phyloP scores from a whole-genome alignment of 2,113 vertebrate genomes.

The Perccottus glenii region DNA sequence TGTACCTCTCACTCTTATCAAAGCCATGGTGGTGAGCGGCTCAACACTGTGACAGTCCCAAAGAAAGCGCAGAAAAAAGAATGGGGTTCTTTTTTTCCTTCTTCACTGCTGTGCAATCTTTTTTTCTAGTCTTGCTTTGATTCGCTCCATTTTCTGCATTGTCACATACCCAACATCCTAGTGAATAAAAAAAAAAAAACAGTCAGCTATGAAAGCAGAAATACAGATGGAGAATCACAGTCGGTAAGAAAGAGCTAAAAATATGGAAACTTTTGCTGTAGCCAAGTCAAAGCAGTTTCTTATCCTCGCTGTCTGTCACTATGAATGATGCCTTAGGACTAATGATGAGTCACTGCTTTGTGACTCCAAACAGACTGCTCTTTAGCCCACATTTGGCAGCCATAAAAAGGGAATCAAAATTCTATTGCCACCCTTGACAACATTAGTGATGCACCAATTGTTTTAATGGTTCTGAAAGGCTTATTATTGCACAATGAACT shows the following conservation, averaged over 20 bases:
- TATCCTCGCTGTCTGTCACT: conserved; percentile 19
- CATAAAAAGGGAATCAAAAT: conserved; percentile 9
- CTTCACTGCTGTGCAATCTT: conserved; percentile 7
- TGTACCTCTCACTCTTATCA: conserved; percentile 39
- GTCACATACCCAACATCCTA: conserved; percentile 38
- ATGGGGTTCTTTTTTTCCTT: conserved; percentile 30
- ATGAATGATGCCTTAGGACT: conserved; percentile 18
- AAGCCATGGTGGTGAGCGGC: conserved; percentile 28
- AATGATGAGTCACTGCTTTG: conserved; percentile 19
- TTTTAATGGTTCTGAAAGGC: conserved; percentile 19
- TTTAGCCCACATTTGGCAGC: conserved; percentile 26
- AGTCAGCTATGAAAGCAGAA: conserved; percentile 22
- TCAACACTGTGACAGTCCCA: conserved; percentile 45
- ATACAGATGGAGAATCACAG: conserved; percentile 37
- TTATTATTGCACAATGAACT: conserved; percentile 1
- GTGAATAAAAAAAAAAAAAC: conserved; percentile 42
- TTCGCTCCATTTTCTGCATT: conserved; percentile 40
- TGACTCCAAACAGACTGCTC: conserved; percentile 16
- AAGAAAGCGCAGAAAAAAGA: conserved; percentile 24
- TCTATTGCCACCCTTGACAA: conserved; percentile 27
- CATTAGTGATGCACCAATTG: conserved; percentile 15
- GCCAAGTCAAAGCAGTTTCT: conserved; percentile 28
- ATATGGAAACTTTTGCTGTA: conserved; percentile 14
- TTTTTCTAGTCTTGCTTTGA: conserved; percentile 39
- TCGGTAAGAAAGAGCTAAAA: conserved; percentile 31